Conservation (phyloP, 2,888 invertebrate species). For the Amiota communis region DNA sequence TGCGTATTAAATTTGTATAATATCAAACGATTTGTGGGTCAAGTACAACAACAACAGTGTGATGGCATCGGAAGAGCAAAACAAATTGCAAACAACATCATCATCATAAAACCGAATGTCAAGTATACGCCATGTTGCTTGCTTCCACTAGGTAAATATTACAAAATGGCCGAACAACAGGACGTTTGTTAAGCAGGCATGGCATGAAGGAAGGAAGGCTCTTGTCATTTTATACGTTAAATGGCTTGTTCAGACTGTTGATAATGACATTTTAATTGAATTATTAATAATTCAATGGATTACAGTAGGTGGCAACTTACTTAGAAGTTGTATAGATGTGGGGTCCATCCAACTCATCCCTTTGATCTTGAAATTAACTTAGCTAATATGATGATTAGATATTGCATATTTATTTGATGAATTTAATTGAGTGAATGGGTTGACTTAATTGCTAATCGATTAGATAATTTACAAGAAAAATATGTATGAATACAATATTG, state of each 20-base stretch:
- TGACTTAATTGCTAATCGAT: neutral
- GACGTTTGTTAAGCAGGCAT: conserved; percentile 35
- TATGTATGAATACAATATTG: no score
- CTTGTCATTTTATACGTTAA: conserved; percentile 36
- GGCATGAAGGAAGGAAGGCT: conserved; percentile 16
- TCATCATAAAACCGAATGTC: conserved; percentile 2
- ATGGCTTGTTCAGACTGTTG: conserved; percentile 20
- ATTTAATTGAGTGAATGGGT: neutral
- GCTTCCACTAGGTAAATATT: neutral
- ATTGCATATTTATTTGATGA: neutral
- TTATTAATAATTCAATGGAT: conserved; percentile 58
- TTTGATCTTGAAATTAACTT: neutral
- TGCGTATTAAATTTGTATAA: conserved; percentile 23
- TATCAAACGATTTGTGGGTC: conserved; percentile 12
- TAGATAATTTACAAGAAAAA: no score
- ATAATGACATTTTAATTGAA: conserved; percentile 62
- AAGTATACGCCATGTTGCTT: conserved; percentile 19
- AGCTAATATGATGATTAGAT: conserved; percentile 4
- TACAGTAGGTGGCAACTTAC: neutral
- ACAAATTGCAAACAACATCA: conserved; percentile 9
- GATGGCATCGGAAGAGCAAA: conserved; percentile 1
- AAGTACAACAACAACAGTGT: neutral
- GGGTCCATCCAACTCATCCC: conserved; percentile 31
- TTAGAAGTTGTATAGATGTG: conserved; percentile 7
- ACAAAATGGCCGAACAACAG: neutral